Evolutionary conservation across 2,888 invertebrate genomes (phyloP).

Genomic region (Shargacucullia verbasci): DNA sequence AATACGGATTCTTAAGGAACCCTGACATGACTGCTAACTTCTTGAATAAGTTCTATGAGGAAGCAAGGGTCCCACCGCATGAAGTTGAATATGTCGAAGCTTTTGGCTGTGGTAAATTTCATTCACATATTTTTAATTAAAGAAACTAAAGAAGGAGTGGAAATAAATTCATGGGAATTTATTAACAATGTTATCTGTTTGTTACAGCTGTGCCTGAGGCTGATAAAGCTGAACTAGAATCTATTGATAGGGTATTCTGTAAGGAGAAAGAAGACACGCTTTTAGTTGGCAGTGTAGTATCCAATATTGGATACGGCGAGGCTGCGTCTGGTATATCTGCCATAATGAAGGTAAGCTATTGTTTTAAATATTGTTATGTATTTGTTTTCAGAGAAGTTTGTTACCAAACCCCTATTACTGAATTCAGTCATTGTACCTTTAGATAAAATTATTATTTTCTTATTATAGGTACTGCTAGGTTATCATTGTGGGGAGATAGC

Average conservation of each 20-base stretch:
- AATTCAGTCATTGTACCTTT: too few species aligned
- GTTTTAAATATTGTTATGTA: too few species aligned
- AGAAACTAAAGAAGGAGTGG: too few species aligned
- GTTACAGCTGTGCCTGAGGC: slow-evolving; percentile 83
- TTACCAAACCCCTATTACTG: too few species aligned
- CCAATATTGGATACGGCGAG: slow-evolving; percentile 84
- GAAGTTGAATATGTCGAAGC: slow-evolving; percentile 94
- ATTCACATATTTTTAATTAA: not conserved
- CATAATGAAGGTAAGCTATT: slow-evolving; percentile 85
- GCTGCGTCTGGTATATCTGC: slow-evolving; percentile 86
- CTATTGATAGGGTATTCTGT: slow-evolving; percentile 89
- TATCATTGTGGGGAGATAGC: slow-evolving; percentile 92
- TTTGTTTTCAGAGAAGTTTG: too few species aligned
- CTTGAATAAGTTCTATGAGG: slow-evolving; percentile 87
- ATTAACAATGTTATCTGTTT: not conserved
- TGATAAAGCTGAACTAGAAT: slow-evolving; percentile 91
- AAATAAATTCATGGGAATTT: not conserved
- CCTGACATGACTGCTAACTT: slow-evolving; percentile 16
- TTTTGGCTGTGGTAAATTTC: slow-evolving; percentile 91
- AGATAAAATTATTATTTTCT: too few species aligned
- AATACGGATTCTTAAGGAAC: slow-evolving; percentile 43
- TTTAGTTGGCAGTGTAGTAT: slow-evolving; percentile 87
- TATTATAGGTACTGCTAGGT: slow-evolving; percentile 85
- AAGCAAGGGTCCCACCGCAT: slow-evolving; percentile 90
- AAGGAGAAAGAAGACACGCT: slow-evolving; percentile 87